phyloP scores from a whole-genome alignment of 2,888 invertebrate species.

The Sminthurides aquaticus region DNA sequence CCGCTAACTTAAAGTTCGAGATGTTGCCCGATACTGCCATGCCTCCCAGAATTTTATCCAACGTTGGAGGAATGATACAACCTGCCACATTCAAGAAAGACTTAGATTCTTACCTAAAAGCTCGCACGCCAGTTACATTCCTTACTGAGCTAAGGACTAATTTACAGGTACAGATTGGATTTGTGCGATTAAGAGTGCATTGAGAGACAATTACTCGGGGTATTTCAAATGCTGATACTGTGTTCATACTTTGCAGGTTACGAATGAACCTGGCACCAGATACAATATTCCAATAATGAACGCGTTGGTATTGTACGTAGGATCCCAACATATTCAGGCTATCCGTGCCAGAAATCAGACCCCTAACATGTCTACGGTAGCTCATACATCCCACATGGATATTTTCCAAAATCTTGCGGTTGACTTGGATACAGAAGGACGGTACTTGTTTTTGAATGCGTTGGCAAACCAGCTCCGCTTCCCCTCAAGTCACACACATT shows the following conservation, averaged over 20 bases:
- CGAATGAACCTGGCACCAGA: constrained; percentile 76
- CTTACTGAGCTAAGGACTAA: constrained; percentile 84
- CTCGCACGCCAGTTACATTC: constrained; percentile 89
- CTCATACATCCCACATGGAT: constrained; percentile 98
- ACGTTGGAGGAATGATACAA: constrained; percentile 78
- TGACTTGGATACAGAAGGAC: constrained; percentile 90
- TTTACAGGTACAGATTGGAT: constrained; percentile 59
- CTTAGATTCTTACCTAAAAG: constrained; percentile 91
- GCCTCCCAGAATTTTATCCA: constrained; percentile 81
- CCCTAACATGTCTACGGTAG: constrained; percentile 95
- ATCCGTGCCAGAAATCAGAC: constrained; percentile 85
- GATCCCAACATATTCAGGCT: constrained; percentile 87
- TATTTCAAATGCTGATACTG: background rate
- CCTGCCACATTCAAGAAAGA: constrained; percentile 87
- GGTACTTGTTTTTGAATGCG: constrained; percentile 94
- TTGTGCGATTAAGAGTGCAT: background rate
- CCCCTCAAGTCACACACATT: constrained; percentile 99
- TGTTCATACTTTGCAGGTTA: background rate
- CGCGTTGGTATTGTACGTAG: constrained; percentile 93
- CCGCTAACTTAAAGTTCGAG: constrained; percentile 91
- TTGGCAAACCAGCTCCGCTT: constrained; percentile 98
- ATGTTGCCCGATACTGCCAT: constrained; percentile 79
- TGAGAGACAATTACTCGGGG: no score
- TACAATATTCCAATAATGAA: constrained; percentile 97
- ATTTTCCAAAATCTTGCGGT: constrained; percentile 99